A percentile compares a stretch with the other conserved stretches of the same genome.
phyloP scores from a whole-genome alignment of 1,140 invertebrate species.

The Drosophila orosa region DNA sequence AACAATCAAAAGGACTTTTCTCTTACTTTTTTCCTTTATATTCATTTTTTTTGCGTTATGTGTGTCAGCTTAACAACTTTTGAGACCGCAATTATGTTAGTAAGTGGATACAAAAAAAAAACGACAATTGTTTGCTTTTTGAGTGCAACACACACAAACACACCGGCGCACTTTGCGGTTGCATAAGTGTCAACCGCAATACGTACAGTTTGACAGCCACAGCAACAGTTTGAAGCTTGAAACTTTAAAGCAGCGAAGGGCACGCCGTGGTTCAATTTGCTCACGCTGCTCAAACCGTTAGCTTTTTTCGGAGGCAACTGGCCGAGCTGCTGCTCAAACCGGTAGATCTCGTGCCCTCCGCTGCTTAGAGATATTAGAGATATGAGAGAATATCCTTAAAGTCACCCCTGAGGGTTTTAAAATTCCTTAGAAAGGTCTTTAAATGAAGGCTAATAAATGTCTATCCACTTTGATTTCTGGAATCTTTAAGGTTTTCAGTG shows the following conservation, averaged over 20 bases:
- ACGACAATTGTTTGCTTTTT: slow-evolving; percentile 61
- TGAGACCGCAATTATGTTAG: slow-evolving; percentile 69
- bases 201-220: slow-evolving; percentile 65
- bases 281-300: too few relatives aligned
- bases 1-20: background rate
- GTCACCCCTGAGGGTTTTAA: background rate
- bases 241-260: slow-evolving; percentile 4
- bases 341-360: too few relatives aligned
- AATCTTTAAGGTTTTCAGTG: background rate
- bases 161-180: slow-evolving; percentile 50
- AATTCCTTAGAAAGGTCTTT: background rate
- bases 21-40: background rate
- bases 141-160: slow-evolving; percentile 49
- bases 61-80: slow-evolving; percentile 53
- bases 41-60: slow-evolving; percentile 34
- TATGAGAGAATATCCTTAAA: background rate
- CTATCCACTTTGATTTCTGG: background rate
- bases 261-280: too few relatives aligned
- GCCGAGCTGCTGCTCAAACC: too few relatives aligned
- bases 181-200: slow-evolving; percentile 74
- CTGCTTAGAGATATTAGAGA: background rate
- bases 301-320: too few relatives aligned
- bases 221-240: slow-evolving; percentile 5
- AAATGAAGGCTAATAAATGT: too few relatives aligned
- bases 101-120: slow-evolving; percentile 10